These are phyloP conservation scores for Sarcophaga peregrina DNA, from an alignment of 1,140 invertebrate species.

Conservation along the genomic window DNA sequence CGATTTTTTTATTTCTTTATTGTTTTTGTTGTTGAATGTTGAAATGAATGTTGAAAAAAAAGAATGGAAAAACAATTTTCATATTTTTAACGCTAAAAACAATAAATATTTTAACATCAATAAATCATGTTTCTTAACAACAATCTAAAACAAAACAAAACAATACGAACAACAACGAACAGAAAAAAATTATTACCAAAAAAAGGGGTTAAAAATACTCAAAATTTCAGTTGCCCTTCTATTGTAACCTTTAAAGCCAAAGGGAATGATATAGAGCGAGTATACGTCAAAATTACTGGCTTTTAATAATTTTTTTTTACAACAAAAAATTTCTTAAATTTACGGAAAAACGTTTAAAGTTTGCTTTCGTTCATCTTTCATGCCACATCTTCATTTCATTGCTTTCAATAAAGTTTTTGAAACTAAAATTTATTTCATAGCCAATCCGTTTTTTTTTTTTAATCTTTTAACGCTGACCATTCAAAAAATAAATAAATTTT, in stretches of 20 bases:
- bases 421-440: no score
- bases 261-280: not conserved
- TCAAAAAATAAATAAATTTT: no score
- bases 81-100: constrained; percentile 52
- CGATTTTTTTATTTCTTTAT: not conserved
- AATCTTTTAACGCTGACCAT: no score
- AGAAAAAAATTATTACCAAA: not conserved
- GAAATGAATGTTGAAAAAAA: not conserved
- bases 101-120: constrained; percentile 66
- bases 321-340: no score
- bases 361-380: no score
- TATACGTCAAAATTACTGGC: not conserved
- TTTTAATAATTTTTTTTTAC: not conserved
- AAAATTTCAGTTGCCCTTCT: not conserved
- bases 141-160: not conserved
- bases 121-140: constrained; percentile 59
- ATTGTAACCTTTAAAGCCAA: no score
- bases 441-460: no score
- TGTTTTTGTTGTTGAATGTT: not conserved
- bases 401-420: no score
- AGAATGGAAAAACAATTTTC: constrained; percentile 35
- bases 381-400: no score
- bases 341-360: no score
- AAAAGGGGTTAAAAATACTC: constrained; percentile 13
- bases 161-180: constrained; percentile 8